Conservation (phyloP, 2,797 vertebrate genomes). For the Lerista edwardsae region DNA sequence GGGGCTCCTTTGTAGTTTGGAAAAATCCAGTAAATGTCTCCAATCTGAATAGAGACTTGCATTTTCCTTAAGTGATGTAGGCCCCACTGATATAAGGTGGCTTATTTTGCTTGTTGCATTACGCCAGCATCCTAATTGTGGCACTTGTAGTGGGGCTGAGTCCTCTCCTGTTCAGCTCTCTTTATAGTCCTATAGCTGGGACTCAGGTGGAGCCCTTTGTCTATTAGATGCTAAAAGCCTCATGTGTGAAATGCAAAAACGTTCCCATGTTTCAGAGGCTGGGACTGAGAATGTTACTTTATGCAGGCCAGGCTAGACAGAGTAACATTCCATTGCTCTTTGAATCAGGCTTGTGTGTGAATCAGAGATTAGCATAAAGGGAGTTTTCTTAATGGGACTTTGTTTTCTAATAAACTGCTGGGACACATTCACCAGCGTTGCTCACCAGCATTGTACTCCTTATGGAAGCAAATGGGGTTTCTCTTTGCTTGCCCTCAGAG, state of each 20-base stretch:
- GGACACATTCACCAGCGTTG: not conserved
- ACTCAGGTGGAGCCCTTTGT: not conserved
- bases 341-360: constrained; percentile 24
- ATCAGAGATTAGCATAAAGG: not conserved
- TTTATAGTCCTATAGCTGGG: not conserved
- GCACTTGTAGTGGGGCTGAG: not conserved
- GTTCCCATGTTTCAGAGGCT: constrained; percentile 33
- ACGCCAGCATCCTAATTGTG: too few relatives aligned
- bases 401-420: not conserved
- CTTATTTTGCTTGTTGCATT: not conserved
- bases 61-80: not conserved
- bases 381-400: not conserved
- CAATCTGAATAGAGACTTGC: not conserved
- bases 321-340: constrained; percentile 11
- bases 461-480: not conserved
- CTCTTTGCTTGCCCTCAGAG: not conserved
- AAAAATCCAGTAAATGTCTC: not conserved
- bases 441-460: not conserved
- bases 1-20: not conserved
- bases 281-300: constrained; percentile 16
- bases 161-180: not conserved
- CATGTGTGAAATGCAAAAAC: not conserved
- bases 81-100: not conserved
- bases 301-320: constrained; percentile 7
- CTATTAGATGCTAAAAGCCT: not conserved